These are phyloP conservation scores for Xenopus petersii DNA, from an alignment of 2,797 vertebrate species.

Conservation along the genomic window DNA sequence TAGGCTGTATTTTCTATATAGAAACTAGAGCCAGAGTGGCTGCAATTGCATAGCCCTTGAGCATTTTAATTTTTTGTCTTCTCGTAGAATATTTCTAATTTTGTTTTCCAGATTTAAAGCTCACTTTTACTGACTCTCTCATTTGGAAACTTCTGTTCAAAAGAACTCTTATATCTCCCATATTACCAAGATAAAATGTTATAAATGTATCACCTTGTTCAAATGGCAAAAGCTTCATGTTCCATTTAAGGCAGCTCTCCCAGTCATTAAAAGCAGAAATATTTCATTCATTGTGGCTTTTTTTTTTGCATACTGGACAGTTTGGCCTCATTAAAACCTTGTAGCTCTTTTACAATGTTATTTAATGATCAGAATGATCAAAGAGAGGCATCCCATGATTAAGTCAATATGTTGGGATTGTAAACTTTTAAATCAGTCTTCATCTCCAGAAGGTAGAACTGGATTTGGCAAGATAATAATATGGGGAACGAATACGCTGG, in stretches of 20 bases:
- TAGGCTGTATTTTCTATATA: too few species aligned
- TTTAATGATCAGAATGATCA: slow-evolving; percentile 11
- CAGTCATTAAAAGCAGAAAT: slow-evolving; percentile 7
- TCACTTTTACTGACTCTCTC: slow-evolving; percentile 25
- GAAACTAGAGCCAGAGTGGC: too few species aligned
- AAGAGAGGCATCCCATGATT: slow-evolving; percentile 46
- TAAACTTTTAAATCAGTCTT: slow-evolving; percentile 28
- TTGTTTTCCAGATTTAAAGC: neutral
- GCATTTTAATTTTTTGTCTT: too few species aligned
- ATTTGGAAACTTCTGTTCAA: slow-evolving; percentile 32
- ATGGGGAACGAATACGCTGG: slow-evolving; percentile 7
- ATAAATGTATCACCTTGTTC: slow-evolving; percentile 43
- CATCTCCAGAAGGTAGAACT: slow-evolving; percentile 35
- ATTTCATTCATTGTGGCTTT: slow-evolving; percentile 45
- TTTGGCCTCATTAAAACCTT: slow-evolving; percentile 47
- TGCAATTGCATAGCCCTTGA: too few species aligned
- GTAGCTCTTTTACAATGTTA: slow-evolving; percentile 35
- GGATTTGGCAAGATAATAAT: slow-evolving; percentile 18
- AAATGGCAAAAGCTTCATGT: slow-evolving; percentile 15
- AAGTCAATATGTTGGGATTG: slow-evolving; percentile 36
- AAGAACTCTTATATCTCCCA: slow-evolving; percentile 33
- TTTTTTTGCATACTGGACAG: slow-evolving; percentile 28
- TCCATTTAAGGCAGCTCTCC: slow-evolving; percentile 3
- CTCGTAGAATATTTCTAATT: too few species aligned
- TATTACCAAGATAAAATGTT: slow-evolving; percentile 39